These are phyloP conservation scores for Ips typographus DNA, from an alignment of 1,140 invertebrate species.

Conservation along the genomic window DNA sequence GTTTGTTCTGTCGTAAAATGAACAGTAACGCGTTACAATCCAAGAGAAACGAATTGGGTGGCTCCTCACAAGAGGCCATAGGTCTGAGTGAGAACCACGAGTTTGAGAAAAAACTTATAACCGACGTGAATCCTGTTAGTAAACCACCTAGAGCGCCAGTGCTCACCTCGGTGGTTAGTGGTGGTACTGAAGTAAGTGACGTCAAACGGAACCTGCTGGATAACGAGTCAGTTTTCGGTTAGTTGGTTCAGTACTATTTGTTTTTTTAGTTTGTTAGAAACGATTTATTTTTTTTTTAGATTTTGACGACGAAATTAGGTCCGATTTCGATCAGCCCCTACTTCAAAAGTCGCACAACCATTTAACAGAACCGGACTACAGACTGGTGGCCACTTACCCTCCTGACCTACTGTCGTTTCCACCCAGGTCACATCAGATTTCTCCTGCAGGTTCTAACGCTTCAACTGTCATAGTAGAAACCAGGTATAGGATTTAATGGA, in stretches of 20 bases:
- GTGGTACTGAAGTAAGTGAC: constrained; percentile 75
- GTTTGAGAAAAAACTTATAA: constrained; percentile 77
- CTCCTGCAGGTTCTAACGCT: constrained; percentile 70
- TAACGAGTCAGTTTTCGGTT: constrained; percentile 53
- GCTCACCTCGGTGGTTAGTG: constrained; percentile 65
- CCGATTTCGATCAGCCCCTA: constrained; percentile 55
- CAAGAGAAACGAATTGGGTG: constrained; percentile 56
- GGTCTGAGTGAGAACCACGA: constrained; percentile 64
- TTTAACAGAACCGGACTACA: constrained; percentile 54
- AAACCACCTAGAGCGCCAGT: constrained; percentile 73
- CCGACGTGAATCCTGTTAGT: constrained; percentile 77
- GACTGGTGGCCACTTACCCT: constrained; percentile 64
- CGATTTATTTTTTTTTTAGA: constrained; percentile 38
- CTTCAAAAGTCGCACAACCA: constrained; percentile 50
- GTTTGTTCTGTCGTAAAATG: constrained; percentile 65
- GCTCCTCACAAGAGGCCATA: constrained; percentile 62
- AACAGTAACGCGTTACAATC: constrained; percentile 47
- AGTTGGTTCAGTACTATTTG: constrained; percentile 18
- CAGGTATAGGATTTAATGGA: constrained; percentile 12
- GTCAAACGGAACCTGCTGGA: constrained; percentile 76
- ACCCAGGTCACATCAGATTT: constrained; percentile 61
- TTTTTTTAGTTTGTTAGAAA: constrained; percentile 7
- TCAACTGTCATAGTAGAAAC: constrained; percentile 63
- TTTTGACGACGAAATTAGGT: constrained; percentile 64
- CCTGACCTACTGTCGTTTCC: constrained; percentile 79